Percentiles rank a stretch among this genome's conserved stretches.
These are phyloP conservation scores for Anastrepha obliqua DNA, from an alignment of 1,140 invertebrate genomes.

Conservation along the genomic window DNA sequence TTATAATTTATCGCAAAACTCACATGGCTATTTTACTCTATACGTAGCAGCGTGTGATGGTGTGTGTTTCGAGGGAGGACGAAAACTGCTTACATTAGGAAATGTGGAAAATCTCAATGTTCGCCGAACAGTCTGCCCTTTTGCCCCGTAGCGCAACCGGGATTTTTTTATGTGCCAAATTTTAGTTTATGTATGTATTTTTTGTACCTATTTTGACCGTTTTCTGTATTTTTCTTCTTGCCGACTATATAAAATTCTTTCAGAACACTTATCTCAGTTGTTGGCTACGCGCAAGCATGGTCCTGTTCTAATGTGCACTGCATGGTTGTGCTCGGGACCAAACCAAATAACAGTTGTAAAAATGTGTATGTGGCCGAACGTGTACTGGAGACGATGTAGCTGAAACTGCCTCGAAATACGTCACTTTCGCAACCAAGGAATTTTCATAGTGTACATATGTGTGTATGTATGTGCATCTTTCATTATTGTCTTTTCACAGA, in stretches of 20 bases:
- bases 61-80: background rate
- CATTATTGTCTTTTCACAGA: no score
- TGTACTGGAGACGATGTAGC: background rate
- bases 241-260: background rate
- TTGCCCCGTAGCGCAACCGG: no score
- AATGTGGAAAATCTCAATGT: slow-evolving; percentile 12
- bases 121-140: background rate
- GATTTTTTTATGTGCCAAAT: no score
- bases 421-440: background rate
- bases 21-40: background rate
- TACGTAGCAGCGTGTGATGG: background rate
- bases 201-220: background rate
- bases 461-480: background rate
- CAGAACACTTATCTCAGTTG: background rate
- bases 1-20: background rate
- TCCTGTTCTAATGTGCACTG: background rate
- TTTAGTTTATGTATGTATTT: background rate
- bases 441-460: background rate
- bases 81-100: background rate
- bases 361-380: background rate
- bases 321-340: background rate
- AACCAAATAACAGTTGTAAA: background rate
- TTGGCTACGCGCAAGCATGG: background rate
- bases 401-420: background rate
- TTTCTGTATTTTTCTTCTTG: background rate